Evolutionary conservation across 2,113 vertebrate genomes (phyloP).

Genomic region (Aegotheles bennettii): DNA sequence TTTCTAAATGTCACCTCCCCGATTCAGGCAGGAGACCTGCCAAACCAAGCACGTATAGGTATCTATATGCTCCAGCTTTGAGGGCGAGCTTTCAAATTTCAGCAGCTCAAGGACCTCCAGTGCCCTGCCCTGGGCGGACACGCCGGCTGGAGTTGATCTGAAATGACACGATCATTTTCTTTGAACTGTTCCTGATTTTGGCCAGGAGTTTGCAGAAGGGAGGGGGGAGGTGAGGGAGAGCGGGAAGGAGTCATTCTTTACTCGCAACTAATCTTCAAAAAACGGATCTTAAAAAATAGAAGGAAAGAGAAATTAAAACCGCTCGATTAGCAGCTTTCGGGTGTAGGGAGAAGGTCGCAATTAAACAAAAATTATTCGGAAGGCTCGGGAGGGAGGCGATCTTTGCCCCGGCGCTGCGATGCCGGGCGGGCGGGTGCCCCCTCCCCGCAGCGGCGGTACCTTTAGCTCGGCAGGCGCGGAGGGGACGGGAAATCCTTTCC

Average conservation of each 20-base stretch:
- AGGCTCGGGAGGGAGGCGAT: neutral
- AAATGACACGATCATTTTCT: neutral
- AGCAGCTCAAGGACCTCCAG: neutral
- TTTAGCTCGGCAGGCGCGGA: neutral
- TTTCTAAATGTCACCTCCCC: neutral
- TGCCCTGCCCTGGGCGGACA: neutral
- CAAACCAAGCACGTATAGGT: neutral
- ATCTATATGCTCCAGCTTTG: neutral
- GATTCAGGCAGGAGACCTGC: neutral
- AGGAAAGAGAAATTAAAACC: neutral
- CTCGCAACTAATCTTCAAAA: neutral
- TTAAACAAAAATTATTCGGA: neutral
- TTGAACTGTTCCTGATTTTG: neutral
- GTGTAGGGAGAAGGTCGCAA: neutral
- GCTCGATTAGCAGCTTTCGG: neutral
- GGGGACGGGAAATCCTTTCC: neutral
- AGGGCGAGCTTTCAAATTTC: neutral
- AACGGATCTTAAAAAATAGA: neutral
- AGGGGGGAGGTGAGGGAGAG: neutral
- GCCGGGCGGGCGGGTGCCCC: neutral
- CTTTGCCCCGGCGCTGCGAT: neutral
- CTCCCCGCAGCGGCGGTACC: neutral
- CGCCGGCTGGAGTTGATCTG: neutral
- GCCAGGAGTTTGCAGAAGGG: neutral
- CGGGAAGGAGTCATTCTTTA: neutral